phyloP scores from a whole-genome alignment of 2,888 invertebrate genomes.

The Aporophyla lueneburgensis region DNA sequence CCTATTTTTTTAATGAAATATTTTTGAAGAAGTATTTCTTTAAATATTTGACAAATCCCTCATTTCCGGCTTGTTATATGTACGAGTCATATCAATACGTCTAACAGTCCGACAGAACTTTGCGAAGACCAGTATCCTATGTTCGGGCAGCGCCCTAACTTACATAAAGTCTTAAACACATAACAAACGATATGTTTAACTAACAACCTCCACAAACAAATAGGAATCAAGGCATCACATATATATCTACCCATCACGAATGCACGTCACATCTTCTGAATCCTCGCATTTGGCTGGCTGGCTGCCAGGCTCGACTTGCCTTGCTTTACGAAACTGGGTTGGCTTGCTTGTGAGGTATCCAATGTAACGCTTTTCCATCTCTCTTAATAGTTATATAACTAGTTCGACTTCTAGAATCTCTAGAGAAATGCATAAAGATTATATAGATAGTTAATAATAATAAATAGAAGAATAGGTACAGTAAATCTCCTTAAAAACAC shows the following conservation, averaged over 20 bases:
- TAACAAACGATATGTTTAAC: background rate
- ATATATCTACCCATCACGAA: conserved; percentile 24
- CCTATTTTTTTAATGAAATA: too few relatives aligned
- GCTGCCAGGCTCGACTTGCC: conserved; percentile 46
- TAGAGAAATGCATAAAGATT: background rate
- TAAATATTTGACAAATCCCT: too few relatives aligned
- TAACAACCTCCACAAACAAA: background rate
- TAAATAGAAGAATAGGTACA: too few relatives aligned
- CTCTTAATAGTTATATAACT: conserved; percentile 20
- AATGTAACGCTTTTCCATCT: conserved; percentile 19
- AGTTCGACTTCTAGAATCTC: background rate
- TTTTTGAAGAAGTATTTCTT: too few relatives aligned
- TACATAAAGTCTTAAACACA: background rate
- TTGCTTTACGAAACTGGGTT: conserved; percentile 45
- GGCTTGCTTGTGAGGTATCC: conserved; percentile 12
- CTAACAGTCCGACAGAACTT: too few relatives aligned
- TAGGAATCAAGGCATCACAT: conserved; percentile 13
- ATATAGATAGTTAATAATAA: background rate
- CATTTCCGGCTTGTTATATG: too few relatives aligned
- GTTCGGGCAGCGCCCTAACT: background rate
- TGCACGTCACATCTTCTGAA: conserved; percentile 34
- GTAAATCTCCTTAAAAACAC: too few relatives aligned
- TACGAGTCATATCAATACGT: too few relatives aligned
- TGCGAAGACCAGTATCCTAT: too few relatives aligned
- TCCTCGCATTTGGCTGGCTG: conserved; percentile 38